Conservation (phyloP, 2,888 invertebrate genomes). For the Dromius quadrimaculatus region DNA sequence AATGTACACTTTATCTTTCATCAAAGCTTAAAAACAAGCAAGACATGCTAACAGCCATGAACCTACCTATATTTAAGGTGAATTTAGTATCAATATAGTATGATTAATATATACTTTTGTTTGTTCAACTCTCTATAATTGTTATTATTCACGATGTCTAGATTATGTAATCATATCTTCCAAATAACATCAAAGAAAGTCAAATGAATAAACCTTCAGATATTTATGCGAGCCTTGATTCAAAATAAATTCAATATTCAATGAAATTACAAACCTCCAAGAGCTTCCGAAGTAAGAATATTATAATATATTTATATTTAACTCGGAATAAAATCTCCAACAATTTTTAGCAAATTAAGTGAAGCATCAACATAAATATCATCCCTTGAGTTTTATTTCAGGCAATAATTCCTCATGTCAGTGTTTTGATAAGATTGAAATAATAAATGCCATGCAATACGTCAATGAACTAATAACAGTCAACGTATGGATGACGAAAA, state of each 20-base stretch:
- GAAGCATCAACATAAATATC: constrained; percentile 1
- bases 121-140: too few relatives aligned
- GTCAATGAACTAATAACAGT: constrained; percentile 7
- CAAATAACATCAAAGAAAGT: too few relatives aligned
- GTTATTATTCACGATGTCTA: too few relatives aligned
- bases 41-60: too few relatives aligned
- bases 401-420: neutral
- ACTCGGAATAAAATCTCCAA: constrained; percentile 1
- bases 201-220: too few relatives aligned
- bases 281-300: neutral
- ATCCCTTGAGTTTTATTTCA: neutral
- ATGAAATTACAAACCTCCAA: neutral
- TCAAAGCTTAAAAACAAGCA: too few relatives aligned
- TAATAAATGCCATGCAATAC: constrained; percentile 5
- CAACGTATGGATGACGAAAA: neutral
- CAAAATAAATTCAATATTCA: neutral
- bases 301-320: neutral
- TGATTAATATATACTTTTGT: too few relatives aligned
- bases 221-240: too few relatives aligned
- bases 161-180: too few relatives aligned
- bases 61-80: too few relatives aligned
- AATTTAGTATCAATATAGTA: too few relatives aligned
- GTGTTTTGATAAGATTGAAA: neutral
- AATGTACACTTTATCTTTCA: too few relatives aligned
- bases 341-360: constrained; percentile 3